Base-by-base conservation (phyloP, 2,888 invertebrate species). In the Anodontia alba region DNA sequence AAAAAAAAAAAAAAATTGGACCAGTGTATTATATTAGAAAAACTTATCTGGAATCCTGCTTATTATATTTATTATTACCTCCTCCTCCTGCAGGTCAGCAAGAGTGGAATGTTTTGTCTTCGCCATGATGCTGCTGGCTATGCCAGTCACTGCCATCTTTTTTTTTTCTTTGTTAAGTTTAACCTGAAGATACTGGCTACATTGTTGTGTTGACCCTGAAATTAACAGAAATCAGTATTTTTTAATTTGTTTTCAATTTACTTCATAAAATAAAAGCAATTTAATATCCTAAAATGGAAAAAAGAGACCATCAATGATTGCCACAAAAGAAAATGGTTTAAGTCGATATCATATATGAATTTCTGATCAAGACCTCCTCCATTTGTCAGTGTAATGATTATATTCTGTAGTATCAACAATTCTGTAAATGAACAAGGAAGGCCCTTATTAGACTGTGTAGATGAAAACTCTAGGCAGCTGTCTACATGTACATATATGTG, bases 51-150 rank as follows among this genome's bases (percentile, higher is more conserved):
- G n/a, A n/a, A n/a, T n/a, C n/a, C n/a, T n/a, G n/a, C n/a, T n/a
- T n/a, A n/a, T n/a, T n/a, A n/a, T n/a, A n/a, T n/a, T n/a, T n/a
- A n/a, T n/a, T n/a, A n/a, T n/a, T n/a, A 84, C 84, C 84, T 84
- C 85, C 49, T 85, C 85, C 33, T 82, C 85, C 23, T 78, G 70
- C 23, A 73, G 46, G 38, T 80, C 80, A 38, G 71, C 75, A n/a
- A 82, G 51, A 12, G 62, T 78, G 51, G 78, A 49, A 71, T 78
- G 80, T 31, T 70, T 85, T 69, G 69, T 46, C 31, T 76, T 33
- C 36, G 66, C 76, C 43, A 73, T 69, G 73, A 85, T 33, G 29
- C 80, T 73, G 42, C 73, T 81, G 33, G 82, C 82, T 23, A 80
- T 33, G 36, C 76, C 73, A 17, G 43, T 67, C 54, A 76, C 68